A percentile compares a stretch with the other conserved stretches of the same genome.
Conservation (phyloP, 2,113 vertebrate species). For the Bubo bubo region DNA sequence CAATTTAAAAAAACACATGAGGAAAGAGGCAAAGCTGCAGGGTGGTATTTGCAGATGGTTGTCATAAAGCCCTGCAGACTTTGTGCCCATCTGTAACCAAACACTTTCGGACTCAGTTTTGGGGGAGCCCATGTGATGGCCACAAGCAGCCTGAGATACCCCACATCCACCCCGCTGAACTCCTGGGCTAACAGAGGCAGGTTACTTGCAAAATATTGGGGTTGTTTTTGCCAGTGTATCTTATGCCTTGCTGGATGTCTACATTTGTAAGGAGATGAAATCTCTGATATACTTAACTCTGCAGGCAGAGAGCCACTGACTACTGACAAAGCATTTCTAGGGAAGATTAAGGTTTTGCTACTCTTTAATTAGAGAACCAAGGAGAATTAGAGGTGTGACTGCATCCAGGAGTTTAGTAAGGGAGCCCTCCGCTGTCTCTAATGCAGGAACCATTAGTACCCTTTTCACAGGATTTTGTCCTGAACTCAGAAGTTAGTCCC, state of each 20-base stretch:
- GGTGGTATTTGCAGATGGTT: neutral
- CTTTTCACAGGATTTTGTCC: neutral
- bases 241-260: neutral
- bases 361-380: constrained; percentile 30
- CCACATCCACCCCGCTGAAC: neutral
- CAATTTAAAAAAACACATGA: neutral
- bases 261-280: neutral
- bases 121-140: neutral
- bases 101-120: neutral
- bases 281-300: constrained; percentile 24
- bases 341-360: constrained; percentile 20
- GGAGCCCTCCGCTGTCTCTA: neutral
- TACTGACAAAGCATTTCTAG: constrained; percentile 29
- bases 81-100: neutral
- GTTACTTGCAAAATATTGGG: neutral
- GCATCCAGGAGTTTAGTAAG: neutral
- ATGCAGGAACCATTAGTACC: neutral
- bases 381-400: constrained; percentile 9
- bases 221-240: neutral
- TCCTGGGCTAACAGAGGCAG: neutral
- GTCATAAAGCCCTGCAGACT: neutral
- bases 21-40: neutral
- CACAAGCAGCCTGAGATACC: neutral
- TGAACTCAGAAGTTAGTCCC: neutral
- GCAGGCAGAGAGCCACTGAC: neutral